These are phyloP conservation scores for Sebastes vulpes DNA, from an alignment of 2,797 vertebrate genomes.

Conservation along the genomic window DNA sequence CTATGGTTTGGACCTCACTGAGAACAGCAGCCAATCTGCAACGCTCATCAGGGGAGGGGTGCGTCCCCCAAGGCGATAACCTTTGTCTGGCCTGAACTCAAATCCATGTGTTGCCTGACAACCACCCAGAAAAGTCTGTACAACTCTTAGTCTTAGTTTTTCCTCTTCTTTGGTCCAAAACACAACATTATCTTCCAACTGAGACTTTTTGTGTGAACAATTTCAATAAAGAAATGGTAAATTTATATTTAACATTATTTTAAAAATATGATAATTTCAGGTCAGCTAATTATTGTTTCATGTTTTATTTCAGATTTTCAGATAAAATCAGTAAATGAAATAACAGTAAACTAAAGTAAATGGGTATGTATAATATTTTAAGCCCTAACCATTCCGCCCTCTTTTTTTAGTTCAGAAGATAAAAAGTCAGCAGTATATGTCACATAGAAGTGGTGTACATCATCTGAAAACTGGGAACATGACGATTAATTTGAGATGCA, in stretches of 20 bases:
- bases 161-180: background rate
- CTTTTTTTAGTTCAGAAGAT: too few species aligned
- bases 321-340: background rate
- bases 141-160: background rate
- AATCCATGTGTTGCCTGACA: slow-evolving; percentile 13
- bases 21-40: slow-evolving; percentile 9
- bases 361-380: background rate
- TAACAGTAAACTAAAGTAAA: background rate
- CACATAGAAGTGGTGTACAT: too few species aligned
- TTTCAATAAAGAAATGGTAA: background rate
- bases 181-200: background rate
- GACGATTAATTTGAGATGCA: too few species aligned
- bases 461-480: too few species aligned
- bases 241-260: background rate
- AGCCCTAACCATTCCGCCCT: too few species aligned
- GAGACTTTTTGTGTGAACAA: background rate
- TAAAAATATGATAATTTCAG: background rate
- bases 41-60: slow-evolving; percentile 6
- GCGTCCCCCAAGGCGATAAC: slow-evolving; percentile 39
- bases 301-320: background rate
- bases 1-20: background rate
- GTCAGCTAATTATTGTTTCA: background rate
- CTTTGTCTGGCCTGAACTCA: slow-evolving; percentile 51
- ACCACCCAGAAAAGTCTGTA: slow-evolving; percentile 15
- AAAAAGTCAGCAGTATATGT: too few species aligned